Evolutionary conservation across 2,888 invertebrate genomes (phyloP), one percentile per base, ranked within the genome.

Genomic region (Tiliacea aurago): DNA sequence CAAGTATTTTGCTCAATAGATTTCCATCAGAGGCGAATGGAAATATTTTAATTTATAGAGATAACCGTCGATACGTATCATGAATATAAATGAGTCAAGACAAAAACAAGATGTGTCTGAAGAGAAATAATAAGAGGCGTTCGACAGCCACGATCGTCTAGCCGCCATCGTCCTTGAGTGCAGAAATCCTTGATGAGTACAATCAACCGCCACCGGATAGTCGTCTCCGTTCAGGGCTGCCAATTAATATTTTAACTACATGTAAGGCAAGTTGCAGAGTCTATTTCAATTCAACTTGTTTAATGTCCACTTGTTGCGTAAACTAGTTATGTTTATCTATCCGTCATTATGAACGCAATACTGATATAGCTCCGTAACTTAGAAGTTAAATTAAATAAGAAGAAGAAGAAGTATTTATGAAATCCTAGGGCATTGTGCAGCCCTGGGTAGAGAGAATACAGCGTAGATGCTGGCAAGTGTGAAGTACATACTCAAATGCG

Each of bases 121-220:
- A 89, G 93, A 93, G 93, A 95, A 95, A 95, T 95, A 95, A 95
- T 95, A 95, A 95, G 94, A 95, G 93, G 89, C 94, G 92, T 93
- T 93, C 92, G 94, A 94, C 94, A 92, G 90, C 88, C 88, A 90
- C 92, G 92, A 92, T 94, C 92, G 95, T 93, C 95, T 95, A 95
- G 94, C 91, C 91, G 93, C 88, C 89, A 90, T 90, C 95, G 96
- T 96, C 96, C 96, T 96, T 96, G 96, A 95, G 94, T 93, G 93
- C 92, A 95, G 94, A 95, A 95, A 96, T 95, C 96, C 96, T 96
- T 95, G 96, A 96, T 96, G 96, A 95, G 96, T 95, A 95, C 96
- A 96, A 95, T 96, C 95, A 96, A 96, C 96, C 94, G 95, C 95
- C 95, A 94, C 95, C 93, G 95, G 94, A 94, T 94, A 95, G 93